Percentiles rank a stretch among this genome's conserved stretches.
Conservation (phyloP, 2,797 vertebrate genomes). For the Enoplosus armatus region DNA sequence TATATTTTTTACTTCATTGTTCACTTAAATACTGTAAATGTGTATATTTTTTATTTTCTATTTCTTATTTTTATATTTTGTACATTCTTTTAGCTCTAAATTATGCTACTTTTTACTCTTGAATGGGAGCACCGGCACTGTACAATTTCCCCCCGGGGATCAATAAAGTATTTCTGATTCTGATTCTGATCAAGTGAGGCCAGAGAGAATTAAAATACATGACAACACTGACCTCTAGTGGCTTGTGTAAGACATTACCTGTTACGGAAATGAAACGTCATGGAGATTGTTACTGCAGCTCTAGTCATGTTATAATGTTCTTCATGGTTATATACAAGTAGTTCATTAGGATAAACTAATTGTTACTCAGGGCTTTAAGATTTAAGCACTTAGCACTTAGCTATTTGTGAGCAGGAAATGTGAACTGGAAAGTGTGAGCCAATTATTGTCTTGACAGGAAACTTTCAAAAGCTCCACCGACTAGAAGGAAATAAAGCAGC, state of each 20-base stretch:
- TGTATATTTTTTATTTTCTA: too few species aligned
- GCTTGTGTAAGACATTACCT: background rate
- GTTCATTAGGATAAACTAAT: background rate
- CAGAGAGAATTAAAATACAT: background rate
- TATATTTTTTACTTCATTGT: too few species aligned
- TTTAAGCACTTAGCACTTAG: background rate
- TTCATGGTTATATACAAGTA: background rate
- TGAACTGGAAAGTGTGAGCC: background rate
- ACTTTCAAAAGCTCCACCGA: background rate
- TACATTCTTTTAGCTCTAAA: too few species aligned
- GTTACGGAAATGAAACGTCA: background rate
- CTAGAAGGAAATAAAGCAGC: background rate
- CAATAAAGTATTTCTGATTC: too few species aligned
- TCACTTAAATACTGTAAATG: too few species aligned
- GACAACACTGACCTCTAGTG: conserved; percentile 32
- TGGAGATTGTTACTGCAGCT: background rate
- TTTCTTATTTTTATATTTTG: too few species aligned
- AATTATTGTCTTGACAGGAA: background rate
- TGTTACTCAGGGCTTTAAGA: background rate
- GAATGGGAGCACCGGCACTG: too few species aligned
- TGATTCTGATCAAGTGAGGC: too few species aligned
- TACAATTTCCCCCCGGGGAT: too few species aligned
- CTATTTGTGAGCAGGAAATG: background rate
- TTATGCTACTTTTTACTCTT: too few species aligned
- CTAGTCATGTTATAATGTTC: too few species aligned